Evolutionary conservation across 2,888 invertebrate genomes (phyloP).

Genomic region (Lepidocyrtoides sp.): DNA sequence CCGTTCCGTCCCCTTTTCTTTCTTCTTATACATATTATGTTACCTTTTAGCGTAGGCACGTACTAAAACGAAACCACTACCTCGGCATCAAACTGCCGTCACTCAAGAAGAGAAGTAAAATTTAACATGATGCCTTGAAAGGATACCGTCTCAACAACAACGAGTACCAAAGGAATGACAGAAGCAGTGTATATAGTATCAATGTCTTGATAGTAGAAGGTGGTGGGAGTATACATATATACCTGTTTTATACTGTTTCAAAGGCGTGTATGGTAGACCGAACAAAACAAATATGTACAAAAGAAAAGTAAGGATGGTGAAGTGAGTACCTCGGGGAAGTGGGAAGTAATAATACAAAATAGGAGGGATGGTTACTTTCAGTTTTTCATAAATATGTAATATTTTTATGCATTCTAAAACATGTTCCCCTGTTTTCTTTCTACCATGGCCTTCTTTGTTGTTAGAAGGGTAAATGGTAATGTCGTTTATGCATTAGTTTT

Average conservation of each 20-base stretch:
- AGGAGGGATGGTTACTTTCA: conserved; percentile 23
- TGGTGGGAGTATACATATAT: not conserved
- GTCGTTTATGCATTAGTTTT: not conserved
- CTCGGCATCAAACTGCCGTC: not conserved
- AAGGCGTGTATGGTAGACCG: not conserved
- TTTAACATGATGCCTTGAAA: conserved; percentile 27
- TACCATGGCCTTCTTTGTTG: not conserved
- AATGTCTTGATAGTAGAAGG: not conserved
- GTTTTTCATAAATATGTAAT: conserved; percentile 58
- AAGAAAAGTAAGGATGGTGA: not conserved
- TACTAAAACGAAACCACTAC: not conserved
- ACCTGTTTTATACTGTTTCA: not conserved
- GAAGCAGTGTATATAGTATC: not conserved
- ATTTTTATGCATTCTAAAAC: conserved; percentile 63
- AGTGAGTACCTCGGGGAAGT: conserved; percentile 34
- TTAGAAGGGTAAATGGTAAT: not conserved
- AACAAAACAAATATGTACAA: conserved; percentile 21
- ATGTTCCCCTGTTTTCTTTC: not conserved
- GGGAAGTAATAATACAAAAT: not conserved
- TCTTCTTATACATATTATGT: not conserved
- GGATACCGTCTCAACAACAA: conserved; percentile 7
- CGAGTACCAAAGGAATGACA: not conserved
- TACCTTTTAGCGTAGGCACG: not conserved
- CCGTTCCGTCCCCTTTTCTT: not conserved
- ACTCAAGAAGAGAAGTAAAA: conserved; percentile 39